Conservation (phyloP, 1,140 invertebrate species). For the Drosophila kohkoa region DNA sequence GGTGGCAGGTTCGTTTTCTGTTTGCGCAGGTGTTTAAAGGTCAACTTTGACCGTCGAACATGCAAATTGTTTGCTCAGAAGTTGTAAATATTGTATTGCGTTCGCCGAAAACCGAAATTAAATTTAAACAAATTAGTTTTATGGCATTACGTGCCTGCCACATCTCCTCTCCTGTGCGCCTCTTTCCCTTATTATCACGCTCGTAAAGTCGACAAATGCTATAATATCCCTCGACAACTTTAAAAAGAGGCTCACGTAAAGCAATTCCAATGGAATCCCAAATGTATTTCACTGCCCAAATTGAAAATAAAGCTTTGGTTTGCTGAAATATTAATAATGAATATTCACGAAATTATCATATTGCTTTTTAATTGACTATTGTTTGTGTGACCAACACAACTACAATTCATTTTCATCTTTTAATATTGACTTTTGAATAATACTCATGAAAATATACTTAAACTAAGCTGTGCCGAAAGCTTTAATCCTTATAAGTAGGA, state of each 20-base stretch:
- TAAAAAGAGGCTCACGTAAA: conserved; percentile 19
- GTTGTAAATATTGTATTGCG: conserved; percentile 80
- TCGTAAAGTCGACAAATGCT: conserved; percentile 20
- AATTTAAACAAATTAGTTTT: conserved; percentile 81
- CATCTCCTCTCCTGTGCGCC: not conserved
- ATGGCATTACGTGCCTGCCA: conserved; percentile 48
- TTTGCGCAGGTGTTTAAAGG: conserved; percentile 75
- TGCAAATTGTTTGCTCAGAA: conserved; percentile 78
- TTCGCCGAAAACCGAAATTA: conserved; percentile 62
- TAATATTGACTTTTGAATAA: no score
- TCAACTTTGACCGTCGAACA: conserved; percentile 48
- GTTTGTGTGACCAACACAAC: no score
- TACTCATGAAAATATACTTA: no score
- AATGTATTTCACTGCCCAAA: conserved; percentile 9
- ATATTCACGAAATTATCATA: not conserved
- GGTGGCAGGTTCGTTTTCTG: conserved; percentile 26
- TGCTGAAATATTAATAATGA: conserved; percentile 3
- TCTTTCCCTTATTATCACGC: not conserved
- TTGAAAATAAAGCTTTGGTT: conserved; percentile 27
- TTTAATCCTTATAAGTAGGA: no score
- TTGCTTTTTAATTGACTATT: no score
- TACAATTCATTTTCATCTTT: no score
- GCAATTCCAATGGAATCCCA: not conserved
- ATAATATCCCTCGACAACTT: conserved; percentile 26
- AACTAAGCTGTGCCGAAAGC: no score